Evolutionary conservation across 2,797 vertebrate genomes (phyloP).

Genomic region (Aviceda leuphotes): DNA sequence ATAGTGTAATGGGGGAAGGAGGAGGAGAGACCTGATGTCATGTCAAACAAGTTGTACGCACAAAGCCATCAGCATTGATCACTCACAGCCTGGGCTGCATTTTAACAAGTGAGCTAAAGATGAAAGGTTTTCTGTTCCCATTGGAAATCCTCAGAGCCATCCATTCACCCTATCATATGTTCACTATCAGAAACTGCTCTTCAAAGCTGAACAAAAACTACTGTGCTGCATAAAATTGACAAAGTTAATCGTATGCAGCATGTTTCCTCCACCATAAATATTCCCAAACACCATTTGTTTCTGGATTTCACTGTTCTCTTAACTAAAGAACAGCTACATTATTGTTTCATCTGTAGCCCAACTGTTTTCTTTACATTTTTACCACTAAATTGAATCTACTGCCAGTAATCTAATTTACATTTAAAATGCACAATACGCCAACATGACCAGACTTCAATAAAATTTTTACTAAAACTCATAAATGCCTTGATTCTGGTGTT

Average conservation of each 20-base stretch:
- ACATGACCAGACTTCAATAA: slow-evolving; percentile 76
- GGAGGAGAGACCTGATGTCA: neutral
- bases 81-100: neutral
- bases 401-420: slow-evolving; percentile 81
- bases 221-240: slow-evolving; percentile 51
- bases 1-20: neutral
- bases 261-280: slow-evolving; percentile 11
- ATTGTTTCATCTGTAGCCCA: slow-evolving; percentile 73
- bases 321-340: slow-evolving; percentile 69
- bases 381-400: slow-evolving; percentile 79
- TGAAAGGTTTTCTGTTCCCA: slow-evolving; percentile 19
- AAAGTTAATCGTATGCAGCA: slow-evolving; percentile 19
- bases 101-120: neutral
- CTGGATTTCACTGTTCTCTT: slow-evolving; percentile 67
- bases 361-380: slow-evolving; percentile 75
- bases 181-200: slow-evolving; percentile 35
- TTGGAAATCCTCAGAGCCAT: slow-evolving; percentile 21
- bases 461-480: slow-evolving; percentile 77
- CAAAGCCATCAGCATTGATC: neutral
- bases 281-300: slow-evolving; percentile 9
- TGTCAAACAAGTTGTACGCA: neutral
- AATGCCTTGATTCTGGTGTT: slow-evolving; percentile 77
- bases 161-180: slow-evolving; percentile 39
- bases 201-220: slow-evolving; percentile 61
- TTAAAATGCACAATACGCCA: slow-evolving; percentile 76